Percentiles rank a stretch among this genome's conserved stretches.
Evolutionary conservation across 2,113 vertebrate genomes (phyloP).

Genomic region (Shinisaurus crocodilurus): DNA sequence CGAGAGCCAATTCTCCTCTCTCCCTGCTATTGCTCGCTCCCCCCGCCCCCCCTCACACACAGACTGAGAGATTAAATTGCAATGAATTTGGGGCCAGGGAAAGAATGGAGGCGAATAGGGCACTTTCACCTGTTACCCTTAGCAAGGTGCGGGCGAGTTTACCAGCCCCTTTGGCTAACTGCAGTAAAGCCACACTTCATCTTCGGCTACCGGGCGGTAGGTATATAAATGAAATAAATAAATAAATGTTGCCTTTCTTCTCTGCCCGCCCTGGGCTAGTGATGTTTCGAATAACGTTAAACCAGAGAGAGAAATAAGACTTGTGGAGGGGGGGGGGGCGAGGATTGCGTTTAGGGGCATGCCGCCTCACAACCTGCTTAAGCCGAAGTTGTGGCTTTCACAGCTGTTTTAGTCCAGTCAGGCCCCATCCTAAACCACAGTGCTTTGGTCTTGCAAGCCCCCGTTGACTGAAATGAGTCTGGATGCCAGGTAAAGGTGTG

Average conservation of each 20-base stretch:
- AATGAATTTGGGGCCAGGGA: background rate
- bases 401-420: background rate
- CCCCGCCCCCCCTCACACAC: no score
- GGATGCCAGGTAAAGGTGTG: background rate
- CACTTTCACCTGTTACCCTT: background rate
- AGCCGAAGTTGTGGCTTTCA: background rate
- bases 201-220: no score
- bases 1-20: background rate
- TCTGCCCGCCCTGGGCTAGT: background rate
- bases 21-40: background rate
- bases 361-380: background rate
- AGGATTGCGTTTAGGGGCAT: background rate
- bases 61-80: background rate
- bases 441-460: background rate
- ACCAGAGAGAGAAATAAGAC: background rate
- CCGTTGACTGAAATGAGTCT: background rate
- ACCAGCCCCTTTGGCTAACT: rapidly evolving
- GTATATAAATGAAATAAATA: no score
- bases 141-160: conserved; percentile 6
- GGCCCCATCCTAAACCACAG: background rate
- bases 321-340: background rate
- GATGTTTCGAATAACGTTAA: background rate
- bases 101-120: background rate
- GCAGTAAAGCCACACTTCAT: background rate
- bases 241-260: background rate